phyloP scores from a whole-genome alignment of 2,888 invertebrate genomes.

The Rugalucina vietnamica region DNA sequence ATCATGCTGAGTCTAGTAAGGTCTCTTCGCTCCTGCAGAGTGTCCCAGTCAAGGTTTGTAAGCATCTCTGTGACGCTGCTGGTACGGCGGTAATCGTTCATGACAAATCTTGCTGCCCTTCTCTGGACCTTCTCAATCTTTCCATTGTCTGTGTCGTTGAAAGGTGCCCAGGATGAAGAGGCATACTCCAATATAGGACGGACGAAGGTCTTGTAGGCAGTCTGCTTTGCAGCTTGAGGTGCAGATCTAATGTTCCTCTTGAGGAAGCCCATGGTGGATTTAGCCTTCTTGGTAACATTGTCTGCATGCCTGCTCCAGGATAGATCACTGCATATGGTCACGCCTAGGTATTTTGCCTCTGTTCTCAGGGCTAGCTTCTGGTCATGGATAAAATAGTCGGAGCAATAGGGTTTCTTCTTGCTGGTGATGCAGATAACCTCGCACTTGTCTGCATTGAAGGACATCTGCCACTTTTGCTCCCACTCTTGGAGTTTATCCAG shows the following conservation, averaged over 20 bases:
- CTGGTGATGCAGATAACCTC: not conserved
- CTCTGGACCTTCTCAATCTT: not conserved
- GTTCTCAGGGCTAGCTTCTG: conserved; percentile 1
- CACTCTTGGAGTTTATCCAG: conserved; percentile 3
- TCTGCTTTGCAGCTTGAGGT: not conserved
- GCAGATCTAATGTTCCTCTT: conserved; percentile 9
- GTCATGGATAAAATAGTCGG: not conserved
- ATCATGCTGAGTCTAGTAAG: not conserved
- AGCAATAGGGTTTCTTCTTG: not conserved
- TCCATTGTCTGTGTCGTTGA: not conserved
- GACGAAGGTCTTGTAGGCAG: conserved; percentile 2
- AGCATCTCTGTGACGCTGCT: conserved; percentile 2
- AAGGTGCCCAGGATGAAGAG: not conserved
- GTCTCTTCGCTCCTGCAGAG: not conserved
- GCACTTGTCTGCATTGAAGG: conserved; percentile 4
- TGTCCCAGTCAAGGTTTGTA: not conserved
- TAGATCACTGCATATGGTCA: not conserved
- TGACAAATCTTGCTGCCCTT: not conserved
- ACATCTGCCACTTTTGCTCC: not conserved
- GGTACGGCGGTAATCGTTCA: not conserved
- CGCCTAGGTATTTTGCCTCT: not conserved
- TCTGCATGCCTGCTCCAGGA: conserved; percentile 10
- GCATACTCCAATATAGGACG: not conserved
- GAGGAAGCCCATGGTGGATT: not conserved
- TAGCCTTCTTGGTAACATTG: conserved; percentile 2